Evolutionary conservation across 2,113 vertebrate species (phyloP), one percentile per base, ranked within the genome.

Genomic region (Astur gentilis): DNA sequence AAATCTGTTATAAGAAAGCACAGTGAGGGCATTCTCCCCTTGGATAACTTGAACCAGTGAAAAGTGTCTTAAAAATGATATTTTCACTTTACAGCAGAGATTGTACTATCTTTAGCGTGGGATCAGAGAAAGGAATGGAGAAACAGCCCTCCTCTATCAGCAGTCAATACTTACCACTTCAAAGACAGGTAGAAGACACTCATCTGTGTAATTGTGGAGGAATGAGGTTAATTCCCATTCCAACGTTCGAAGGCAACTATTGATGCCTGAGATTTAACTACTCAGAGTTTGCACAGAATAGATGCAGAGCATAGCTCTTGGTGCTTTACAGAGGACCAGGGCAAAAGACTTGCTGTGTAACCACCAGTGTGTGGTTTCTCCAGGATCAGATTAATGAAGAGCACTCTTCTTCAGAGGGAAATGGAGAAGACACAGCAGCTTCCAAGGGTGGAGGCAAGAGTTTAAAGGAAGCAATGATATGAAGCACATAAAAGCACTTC

Each of bases 1-100:
- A 98, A 96, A 98, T 97, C 98, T 98, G 97, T 98, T 93, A 50
- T 42, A 96, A 97, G 66, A 92, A 95, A 98, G 58, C 88, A 98
- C 96, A 98, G 77, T 94, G 93, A 98, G 78, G 75, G 25, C 64
- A 96, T 78, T 86, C 94, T 91, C 93, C 57, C 85, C 58, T 95
- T 45, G 96, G 87, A 76, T 90, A 84, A 96, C 86, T 13, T 29
- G 64, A 79, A 57, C 45, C 49, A 96, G n/a, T 61, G 58, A 96
- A 60, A 87, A 91, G 26, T 91, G 72, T 89, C 84, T 90, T 87
- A 83, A 95, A 23, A 76, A 83, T 5, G n/a, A 60, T 82, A 93
- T 91, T 92, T 93, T 60, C 60, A 89, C 44, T 80, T 90, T 77
- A 77, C 70, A 90, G 66, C 58, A 80, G 82, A 76, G 65, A 57